These are phyloP conservation scores for Oreochromis tanganicae DNA, from an alignment of 2,113 vertebrate genomes.

Conservation along the genomic window DNA sequence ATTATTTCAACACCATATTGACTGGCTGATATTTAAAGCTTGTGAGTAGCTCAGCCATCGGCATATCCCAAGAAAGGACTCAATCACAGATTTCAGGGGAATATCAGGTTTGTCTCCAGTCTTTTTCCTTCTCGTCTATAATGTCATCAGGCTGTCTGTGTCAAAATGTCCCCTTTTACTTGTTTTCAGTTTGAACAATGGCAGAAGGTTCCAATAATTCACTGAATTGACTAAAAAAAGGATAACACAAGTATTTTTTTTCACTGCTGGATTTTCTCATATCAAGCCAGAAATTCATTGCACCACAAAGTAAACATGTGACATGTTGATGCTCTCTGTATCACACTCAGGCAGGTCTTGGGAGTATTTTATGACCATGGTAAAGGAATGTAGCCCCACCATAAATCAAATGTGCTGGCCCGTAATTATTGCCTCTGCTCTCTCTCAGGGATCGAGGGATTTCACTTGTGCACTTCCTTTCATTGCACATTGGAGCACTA, in stretches of 20 bases:
- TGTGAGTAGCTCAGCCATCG: slow-evolving; percentile 1
- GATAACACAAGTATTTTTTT: not conserved
- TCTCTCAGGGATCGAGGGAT: slow-evolving; percentile 41
- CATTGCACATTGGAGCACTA: not conserved
- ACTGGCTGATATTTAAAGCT: slow-evolving; percentile 58
- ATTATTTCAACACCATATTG: slow-evolving; percentile 46
- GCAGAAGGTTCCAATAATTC: not conserved
- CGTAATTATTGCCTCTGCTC: slow-evolving; percentile 54
- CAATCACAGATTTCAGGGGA: slow-evolving; percentile 34
- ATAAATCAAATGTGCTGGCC: slow-evolving; percentile 50
- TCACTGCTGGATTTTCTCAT: not conserved
- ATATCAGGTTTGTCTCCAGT: slow-evolving; percentile 43
- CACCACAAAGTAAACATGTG: not conserved
- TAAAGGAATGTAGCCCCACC: not conserved
- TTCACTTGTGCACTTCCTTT: slow-evolving; percentile 44
- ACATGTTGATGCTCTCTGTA: slow-evolving; percentile 13
- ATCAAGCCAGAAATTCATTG: not conserved
- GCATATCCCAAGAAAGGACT: slow-evolving; percentile 1
- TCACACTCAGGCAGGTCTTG: not conserved
- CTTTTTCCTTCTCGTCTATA: slow-evolving; percentile 5
- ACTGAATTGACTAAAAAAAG: not conserved
- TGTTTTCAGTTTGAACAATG: not conserved
- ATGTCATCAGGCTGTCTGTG: slow-evolving; percentile 26
- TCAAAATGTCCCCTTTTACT: not conserved
- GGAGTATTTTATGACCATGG: slow-evolving; percentile 35